These are phyloP conservation scores for Anolis sagrei DNA, from an alignment of 2,113 vertebrate genomes.

Conservation along the genomic window DNA sequence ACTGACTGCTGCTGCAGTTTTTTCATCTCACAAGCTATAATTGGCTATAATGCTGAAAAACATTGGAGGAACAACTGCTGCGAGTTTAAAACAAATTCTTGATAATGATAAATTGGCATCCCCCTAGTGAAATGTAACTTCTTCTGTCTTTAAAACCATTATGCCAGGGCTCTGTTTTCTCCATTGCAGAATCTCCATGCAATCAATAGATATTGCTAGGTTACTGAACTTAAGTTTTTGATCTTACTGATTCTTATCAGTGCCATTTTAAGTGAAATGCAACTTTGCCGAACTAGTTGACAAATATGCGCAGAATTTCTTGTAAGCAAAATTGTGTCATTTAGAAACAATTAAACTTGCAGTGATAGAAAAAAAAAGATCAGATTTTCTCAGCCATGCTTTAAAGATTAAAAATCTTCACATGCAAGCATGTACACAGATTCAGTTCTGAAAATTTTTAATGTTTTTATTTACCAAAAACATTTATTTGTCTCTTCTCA, in stretches of 20 bases:
- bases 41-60: not conserved
- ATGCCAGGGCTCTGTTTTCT: slow-evolving; percentile 6
- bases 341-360: not conserved
- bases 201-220: not conserved
- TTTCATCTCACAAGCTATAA: not conserved
- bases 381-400: not conserved
- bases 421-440: no score
- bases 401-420: not conserved
- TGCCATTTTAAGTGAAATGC: slow-evolving; percentile 23
- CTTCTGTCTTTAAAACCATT: not conserved
- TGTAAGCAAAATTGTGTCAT: not conserved
- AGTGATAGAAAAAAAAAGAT: not conserved
- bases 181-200: not conserved
- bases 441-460: no score
- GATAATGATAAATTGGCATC: not conserved
- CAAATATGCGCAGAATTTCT: not conserved
- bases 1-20: not conserved
- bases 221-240: not conserved
- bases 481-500: no score
- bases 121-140: slow-evolving; percentile 29
- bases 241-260: slow-evolving; percentile 33
- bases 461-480: no score
- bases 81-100: not conserved
- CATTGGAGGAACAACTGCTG: rapidly evolving
- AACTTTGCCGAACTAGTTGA: not conserved